A percentile compares a stretch with the other conserved stretches of the same genome.
These are phyloP conservation scores for Elysia crispata DNA, from an alignment of 2,888 invertebrate genomes.

Conservation along the genomic window DNA sequence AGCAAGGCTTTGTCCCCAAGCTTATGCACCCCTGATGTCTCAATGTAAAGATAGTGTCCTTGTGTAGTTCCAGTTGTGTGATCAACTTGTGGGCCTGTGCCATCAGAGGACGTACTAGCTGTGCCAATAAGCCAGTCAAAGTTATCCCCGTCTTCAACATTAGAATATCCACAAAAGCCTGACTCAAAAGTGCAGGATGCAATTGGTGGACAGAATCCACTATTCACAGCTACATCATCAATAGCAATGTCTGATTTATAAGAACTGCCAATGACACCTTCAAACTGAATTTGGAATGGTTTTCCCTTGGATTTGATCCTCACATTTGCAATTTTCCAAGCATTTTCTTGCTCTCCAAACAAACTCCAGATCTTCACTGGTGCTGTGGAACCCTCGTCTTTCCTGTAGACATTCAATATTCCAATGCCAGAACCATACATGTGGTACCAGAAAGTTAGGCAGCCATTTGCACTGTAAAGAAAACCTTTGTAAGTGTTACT, in stretches of 20 bases:
- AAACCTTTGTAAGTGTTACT: slow-evolving; percentile 53
- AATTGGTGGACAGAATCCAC: slow-evolving; percentile 63
- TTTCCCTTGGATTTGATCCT: slow-evolving; percentile 46
- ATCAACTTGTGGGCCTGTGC: slow-evolving; percentile 70
- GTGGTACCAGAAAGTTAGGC: slow-evolving; percentile 74
- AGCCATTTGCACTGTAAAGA: slow-evolving; percentile 54
- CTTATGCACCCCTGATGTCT: slow-evolving; percentile 78
- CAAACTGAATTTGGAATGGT: slow-evolving; percentile 58
- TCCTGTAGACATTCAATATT: slow-evolving; percentile 66
- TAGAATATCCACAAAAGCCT: slow-evolving; percentile 72
- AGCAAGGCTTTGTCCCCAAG: slow-evolving; percentile 80
- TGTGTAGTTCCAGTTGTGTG: slow-evolving; percentile 62
- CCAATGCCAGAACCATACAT: slow-evolving; percentile 74
- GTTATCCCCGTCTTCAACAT: slow-evolving; percentile 63
- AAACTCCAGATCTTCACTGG: slow-evolving; percentile 58
- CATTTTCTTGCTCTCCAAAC: slow-evolving; percentile 66
- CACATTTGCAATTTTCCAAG: slow-evolving; percentile 66
- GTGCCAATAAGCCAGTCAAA: slow-evolving; percentile 73
- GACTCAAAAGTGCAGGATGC: slow-evolving; percentile 76
- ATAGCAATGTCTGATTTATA: slow-evolving; percentile 73
- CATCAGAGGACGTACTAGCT: slow-evolving; percentile 63
- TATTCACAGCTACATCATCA: slow-evolving; percentile 68
- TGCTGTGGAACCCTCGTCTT: slow-evolving; percentile 50
- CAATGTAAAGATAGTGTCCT: slow-evolving; percentile 74
- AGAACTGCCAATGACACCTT: slow-evolving; percentile 62